phyloP scores from a whole-genome alignment of 2,113 vertebrate species.

The Sorex fumeus region DNA sequence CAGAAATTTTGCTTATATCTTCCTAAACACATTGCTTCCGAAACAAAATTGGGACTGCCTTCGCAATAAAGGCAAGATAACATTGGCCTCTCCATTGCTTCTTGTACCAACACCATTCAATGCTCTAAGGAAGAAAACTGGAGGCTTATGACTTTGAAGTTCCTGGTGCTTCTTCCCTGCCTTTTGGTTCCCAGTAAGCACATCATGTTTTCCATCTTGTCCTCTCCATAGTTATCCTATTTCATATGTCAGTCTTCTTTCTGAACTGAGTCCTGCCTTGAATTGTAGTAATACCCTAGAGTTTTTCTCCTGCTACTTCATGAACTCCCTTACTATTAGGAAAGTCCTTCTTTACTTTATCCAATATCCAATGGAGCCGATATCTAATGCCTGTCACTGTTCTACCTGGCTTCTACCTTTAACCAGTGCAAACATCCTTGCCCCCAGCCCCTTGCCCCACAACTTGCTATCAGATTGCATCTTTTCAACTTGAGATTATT shows the following conservation, averaged over 20 bases:
- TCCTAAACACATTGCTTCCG: neutral
- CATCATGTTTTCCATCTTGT: neutral
- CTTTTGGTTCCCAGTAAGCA: neutral
- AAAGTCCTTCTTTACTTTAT: neutral
- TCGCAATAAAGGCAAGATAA: neutral
- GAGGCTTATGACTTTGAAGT: neutral
- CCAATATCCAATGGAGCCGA: neutral
- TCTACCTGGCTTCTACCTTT: neutral
- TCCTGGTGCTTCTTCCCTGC: too few relatives aligned
- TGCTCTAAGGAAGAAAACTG: neutral
- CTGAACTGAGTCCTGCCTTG: neutral
- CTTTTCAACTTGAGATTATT: neutral
- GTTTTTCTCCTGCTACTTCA: neutral
- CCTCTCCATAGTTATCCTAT: neutral
- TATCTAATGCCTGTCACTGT: neutral
- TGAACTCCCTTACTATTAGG: neutral
- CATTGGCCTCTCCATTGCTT: neutral
- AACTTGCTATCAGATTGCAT: neutral
- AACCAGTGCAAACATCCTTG: neutral
- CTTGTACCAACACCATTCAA: neutral
- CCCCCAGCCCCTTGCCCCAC: neutral
- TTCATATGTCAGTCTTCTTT: neutral
- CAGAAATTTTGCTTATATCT: neutral
- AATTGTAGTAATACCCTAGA: neutral
- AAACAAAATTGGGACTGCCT: neutral